Evolutionary conservation across 2,113 vertebrate species (phyloP).

Genomic region (Crotalus helleri): DNA sequence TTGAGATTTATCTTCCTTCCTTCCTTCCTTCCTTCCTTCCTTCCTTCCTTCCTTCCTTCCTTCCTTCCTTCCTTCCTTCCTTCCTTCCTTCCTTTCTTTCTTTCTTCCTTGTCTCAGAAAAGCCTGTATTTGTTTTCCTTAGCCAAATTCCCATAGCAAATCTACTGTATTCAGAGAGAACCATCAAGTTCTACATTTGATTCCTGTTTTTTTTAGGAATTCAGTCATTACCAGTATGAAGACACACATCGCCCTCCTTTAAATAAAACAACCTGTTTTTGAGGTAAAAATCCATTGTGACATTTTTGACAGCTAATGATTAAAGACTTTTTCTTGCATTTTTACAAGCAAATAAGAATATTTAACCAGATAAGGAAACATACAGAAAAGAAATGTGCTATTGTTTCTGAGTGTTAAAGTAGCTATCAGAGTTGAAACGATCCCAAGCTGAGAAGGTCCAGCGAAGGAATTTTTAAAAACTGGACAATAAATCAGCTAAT

Average conservation of each 20-base stretch:
- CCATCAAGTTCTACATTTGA: not conserved
- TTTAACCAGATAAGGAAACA: conserved; percentile 68
- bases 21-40: no score
- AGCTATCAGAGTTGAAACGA: conserved; percentile 69
- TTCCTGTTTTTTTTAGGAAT: conserved; percentile 18
- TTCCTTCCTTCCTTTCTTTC: not conserved
- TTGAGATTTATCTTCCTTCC: not conserved
- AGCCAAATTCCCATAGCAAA: conserved; percentile 1
- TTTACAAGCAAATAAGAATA: conserved; percentile 69
- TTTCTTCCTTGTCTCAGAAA: conserved; percentile 12
- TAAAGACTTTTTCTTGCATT: conserved; percentile 62
- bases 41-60: not conserved
- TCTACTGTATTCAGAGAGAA: fast-evolving
- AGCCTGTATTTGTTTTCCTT: conserved; percentile 24
- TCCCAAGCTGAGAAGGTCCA: conserved; percentile 64
- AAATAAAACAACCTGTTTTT: conserved; percentile 36
- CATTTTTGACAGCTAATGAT: conserved; percentile 67
- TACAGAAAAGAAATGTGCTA: conserved; percentile 65
- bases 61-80: no score
- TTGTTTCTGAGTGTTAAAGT: conserved; percentile 65
- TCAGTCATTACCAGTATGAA: conserved; percentile 21
- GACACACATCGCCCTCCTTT: conserved; percentile 19
- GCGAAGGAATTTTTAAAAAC: conserved; percentile 66
- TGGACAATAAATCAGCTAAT: not conserved
- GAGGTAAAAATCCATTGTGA: conserved; percentile 53